Conservation (phyloP, 1,140 invertebrate genomes). For the Drosophila eugracilis region DNA sequence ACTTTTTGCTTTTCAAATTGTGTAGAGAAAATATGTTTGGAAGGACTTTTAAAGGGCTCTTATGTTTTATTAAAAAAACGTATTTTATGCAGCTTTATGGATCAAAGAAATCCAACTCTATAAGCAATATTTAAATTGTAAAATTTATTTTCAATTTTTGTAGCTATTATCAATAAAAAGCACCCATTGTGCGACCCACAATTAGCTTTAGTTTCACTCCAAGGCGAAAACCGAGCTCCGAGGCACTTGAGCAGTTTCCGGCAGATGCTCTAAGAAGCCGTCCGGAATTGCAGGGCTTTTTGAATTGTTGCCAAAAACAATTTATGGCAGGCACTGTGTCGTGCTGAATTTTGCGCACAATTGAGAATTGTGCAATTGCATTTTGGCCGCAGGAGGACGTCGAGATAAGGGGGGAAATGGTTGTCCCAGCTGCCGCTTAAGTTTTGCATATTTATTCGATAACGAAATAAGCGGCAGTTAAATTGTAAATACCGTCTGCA, state of each 20-base stretch:
- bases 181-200: conserved; percentile 29
- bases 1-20: no score
- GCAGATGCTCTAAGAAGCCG: conserved; percentile 26
- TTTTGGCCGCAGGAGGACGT: conserved; percentile 17
- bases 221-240: background rate
- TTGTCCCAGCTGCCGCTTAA: conserved; percentile 47
- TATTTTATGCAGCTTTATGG: no score
- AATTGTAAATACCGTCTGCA: conserved; percentile 73
- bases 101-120: background rate
- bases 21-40: background rate
- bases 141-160: background rate
- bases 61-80: background rate
- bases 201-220: conserved; percentile 35
- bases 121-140: background rate
- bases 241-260: conserved; percentile 26
- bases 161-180: background rate
- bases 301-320: conserved; percentile 76
- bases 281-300: conserved; percentile 26
- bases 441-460: conserved; percentile 78
- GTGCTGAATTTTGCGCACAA: conserved; percentile 69
- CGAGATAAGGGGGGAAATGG: conserved; percentile 33
- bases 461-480: conserved; percentile 65
- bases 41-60: background rate
- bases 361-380: conserved; percentile 78
- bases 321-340: conserved; percentile 63